Conservation (phyloP, 2,113 vertebrate genomes). For the Gobio gobio region DNA sequence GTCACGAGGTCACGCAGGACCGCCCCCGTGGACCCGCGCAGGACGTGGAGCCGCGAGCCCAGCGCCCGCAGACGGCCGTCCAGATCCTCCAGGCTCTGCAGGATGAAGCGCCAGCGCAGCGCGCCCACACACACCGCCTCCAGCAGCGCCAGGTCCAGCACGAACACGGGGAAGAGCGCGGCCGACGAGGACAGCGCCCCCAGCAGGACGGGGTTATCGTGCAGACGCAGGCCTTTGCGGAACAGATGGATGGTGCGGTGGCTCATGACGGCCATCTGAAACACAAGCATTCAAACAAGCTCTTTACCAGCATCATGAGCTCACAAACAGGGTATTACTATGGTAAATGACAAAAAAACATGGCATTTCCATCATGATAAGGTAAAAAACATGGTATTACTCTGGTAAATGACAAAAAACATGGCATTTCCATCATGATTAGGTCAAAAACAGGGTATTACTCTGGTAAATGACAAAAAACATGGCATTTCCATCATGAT, state of each 20-base stretch:
- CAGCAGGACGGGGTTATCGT: slow-evolving; percentile 68
- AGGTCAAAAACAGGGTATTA: background rate
- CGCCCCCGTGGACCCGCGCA: slow-evolving; percentile 58
- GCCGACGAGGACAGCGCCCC: slow-evolving; percentile 64
- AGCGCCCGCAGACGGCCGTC: slow-evolving; percentile 56
- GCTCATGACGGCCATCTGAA: background rate
- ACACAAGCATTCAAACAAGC: background rate
- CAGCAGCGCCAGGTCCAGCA: slow-evolving; percentile 66
- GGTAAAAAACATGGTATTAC: background rate
- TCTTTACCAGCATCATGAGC: background rate
- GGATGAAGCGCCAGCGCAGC: slow-evolving; percentile 69
- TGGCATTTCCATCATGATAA: background rate
- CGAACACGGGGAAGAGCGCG: slow-evolving; percentile 62
- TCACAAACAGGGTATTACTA: background rate
- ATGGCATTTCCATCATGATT: background rate
- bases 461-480: background rate
- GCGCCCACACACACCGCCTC: slow-evolving; percentile 46
- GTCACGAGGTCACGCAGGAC: slow-evolving; percentile 59
- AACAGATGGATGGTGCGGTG: slow-evolving; percentile 70
- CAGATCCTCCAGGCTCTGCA: slow-evolving; percentile 70
- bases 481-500: background rate
- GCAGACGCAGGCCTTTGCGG: slow-evolving; percentile 68
- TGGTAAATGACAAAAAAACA: background rate
- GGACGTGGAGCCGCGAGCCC: slow-evolving; percentile 65
- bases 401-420: too few relatives aligned